Percentiles rank a stretch among this genome's conserved stretches.
Conservation (phyloP, 2,113 vertebrate genomes). For the Rhinoderma darwinii region DNA sequence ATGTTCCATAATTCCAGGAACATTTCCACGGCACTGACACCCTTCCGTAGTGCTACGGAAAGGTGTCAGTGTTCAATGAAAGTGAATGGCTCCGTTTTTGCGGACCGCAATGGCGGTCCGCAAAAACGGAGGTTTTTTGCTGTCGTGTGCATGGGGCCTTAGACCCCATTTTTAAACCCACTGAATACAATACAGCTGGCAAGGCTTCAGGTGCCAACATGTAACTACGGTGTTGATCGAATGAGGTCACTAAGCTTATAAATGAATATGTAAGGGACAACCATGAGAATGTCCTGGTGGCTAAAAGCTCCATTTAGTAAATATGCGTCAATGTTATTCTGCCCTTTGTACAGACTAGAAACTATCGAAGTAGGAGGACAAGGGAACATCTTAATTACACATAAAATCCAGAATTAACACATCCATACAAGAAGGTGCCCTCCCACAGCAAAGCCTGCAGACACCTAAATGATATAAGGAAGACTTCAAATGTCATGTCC, state of each 20-base stretch:
- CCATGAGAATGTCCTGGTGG: not conserved
- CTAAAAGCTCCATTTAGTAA: not conserved
- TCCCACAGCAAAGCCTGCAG: constrained; percentile 10
- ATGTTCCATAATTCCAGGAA: no score
- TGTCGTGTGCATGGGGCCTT: no score
- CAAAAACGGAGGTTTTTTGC: no score
- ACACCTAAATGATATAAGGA: not conserved
- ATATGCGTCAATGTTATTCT: not conserved
- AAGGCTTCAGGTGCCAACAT: not conserved
- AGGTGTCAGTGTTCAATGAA: no score
- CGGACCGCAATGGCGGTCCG: no score
- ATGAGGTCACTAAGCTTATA: no score
- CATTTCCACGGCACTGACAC: no score
- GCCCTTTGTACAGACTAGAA: not conserved
- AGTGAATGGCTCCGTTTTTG: no score
- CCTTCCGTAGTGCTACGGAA: no score
- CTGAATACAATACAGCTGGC: no score
- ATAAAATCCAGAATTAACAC: not conserved
- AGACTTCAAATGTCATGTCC: not conserved
- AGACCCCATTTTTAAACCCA: no score
- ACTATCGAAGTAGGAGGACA: not conserved
- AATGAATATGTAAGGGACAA: not conserved
- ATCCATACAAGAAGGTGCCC: not conserved
- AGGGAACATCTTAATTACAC: constrained; percentile 25
- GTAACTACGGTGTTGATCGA: not conserved